Conservation (phyloP, 2,888 invertebrate species). For the Globia sparganii region DNA sequence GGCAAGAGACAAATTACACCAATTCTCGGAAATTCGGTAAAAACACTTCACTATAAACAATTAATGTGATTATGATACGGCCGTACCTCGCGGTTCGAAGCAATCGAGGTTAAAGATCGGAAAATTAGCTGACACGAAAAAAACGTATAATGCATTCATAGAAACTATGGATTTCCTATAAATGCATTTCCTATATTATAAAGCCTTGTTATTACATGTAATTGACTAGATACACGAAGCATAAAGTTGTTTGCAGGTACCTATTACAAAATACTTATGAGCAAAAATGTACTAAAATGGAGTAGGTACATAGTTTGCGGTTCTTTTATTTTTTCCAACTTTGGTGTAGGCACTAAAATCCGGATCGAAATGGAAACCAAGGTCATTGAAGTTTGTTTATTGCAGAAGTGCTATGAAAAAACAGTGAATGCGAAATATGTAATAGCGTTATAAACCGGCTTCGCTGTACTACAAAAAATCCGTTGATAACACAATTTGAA, state of each 20-base stretch:
- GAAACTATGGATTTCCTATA: conserved; percentile 61
- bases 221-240: conserved; percentile 52
- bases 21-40: conserved; percentile 69
- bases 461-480: conserved; percentile 28
- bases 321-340: not conserved
- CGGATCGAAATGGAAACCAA: conserved; percentile 45
- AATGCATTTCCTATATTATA: conserved; percentile 51
- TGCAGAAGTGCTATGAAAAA: conserved; percentile 26
- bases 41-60: conserved; percentile 64
- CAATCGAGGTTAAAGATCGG: conserved; percentile 54
- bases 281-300: conserved; percentile 7
- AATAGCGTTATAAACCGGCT: conserved; percentile 30
- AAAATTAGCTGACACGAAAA: conserved; percentile 59
- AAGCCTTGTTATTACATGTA: conserved; percentile 38
- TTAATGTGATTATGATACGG: conserved; percentile 60
- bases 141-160: conserved; percentile 57
- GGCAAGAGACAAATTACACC: conserved; percentile 67
- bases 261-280: conserved; percentile 28
- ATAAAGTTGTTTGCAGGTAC: conserved; percentile 47
- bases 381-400: conserved; percentile 28
- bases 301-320: not conserved
- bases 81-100: conserved; percentile 32
- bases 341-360: not conserved
- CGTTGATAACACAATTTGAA: conserved; percentile 41
- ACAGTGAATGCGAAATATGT: conserved; percentile 22